Conservation (phyloP, 2,113 vertebrate genomes). For the Albula goreensis region DNA sequence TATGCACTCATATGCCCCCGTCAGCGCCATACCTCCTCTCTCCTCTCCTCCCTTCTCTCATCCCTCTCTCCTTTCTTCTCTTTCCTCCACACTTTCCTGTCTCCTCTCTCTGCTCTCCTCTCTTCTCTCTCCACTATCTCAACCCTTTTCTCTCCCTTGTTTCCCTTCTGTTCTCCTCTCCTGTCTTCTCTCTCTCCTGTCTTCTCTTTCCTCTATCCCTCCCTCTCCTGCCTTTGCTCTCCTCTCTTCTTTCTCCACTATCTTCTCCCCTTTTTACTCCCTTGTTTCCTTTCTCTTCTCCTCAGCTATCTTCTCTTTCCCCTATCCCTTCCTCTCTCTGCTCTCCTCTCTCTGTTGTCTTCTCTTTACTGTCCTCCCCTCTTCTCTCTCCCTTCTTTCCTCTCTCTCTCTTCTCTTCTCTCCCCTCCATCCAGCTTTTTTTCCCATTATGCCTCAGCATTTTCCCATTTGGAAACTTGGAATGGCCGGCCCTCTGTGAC, state of each 20-base stretch:
- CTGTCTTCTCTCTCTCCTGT: too few species aligned
- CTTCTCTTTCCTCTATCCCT: background rate
- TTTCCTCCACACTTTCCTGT: too few species aligned
- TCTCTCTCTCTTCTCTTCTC: background rate
- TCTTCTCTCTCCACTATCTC: background rate
- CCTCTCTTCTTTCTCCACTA: background rate
- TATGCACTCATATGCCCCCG: constrained; percentile 1
- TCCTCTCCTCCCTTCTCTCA: background rate
- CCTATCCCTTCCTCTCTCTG: background rate
- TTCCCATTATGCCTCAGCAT: background rate
- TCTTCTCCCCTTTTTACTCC: background rate
- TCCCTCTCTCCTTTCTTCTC: background rate
- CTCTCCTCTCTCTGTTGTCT: background rate
- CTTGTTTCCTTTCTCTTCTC: background rate
- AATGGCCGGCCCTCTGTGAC: background rate
- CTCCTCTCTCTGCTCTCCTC: background rate
- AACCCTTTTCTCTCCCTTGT: too few species aligned
- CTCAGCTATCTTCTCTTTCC: background rate
- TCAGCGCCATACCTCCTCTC: background rate
- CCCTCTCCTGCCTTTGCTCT: background rate
- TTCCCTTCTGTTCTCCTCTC: background rate
- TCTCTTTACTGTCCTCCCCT: background rate
- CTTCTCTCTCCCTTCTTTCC: background rate
- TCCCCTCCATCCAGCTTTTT: background rate
- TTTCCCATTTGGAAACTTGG: constrained; percentile 21